Conservation (phyloP, 2,888 invertebrate genomes). For the Tricholauxania praeusta region DNA sequence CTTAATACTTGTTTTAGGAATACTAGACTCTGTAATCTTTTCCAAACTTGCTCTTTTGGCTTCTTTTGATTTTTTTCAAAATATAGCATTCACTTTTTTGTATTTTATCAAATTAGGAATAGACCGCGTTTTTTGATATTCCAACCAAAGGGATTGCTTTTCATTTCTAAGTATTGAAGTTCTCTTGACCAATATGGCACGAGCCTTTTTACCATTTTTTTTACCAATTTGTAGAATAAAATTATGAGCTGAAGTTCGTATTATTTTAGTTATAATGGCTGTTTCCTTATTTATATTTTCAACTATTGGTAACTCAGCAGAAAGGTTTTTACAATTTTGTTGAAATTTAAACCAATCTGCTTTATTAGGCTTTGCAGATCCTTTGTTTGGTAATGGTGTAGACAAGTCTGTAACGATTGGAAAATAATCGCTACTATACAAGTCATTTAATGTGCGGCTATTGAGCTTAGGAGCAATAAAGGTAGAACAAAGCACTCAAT, state of each 20-base stretch:
- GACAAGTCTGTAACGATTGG: background rate
- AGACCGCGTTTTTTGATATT: background rate
- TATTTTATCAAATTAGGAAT: background rate
- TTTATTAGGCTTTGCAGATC: background rate
- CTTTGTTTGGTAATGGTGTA: background rate
- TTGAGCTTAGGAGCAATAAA: background rate
- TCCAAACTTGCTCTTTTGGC: constrained; percentile 10
- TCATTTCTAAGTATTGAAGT: background rate
- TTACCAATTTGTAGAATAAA: background rate
- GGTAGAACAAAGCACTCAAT: background rate
- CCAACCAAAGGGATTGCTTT: background rate
- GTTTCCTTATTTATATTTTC: constrained; percentile 3
- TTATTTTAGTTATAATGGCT: background rate
- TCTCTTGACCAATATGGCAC: constrained; percentile 4
- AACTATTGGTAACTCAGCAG: background rate
- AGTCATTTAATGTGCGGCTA: background rate
- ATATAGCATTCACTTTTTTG: background rate
- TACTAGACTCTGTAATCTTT: constrained; percentile 10
- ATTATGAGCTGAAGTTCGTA: background rate
- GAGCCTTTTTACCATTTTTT: background rate
- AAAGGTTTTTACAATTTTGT: background rate
- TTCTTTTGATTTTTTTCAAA: background rate
- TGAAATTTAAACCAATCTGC: constrained; percentile 3
- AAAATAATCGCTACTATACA: background rate
- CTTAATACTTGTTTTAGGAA: background rate